Evolutionary conservation across 1,140 invertebrate species (phyloP), one percentile per base, ranked within the genome.

Genomic region (Drosophila murphyi): DNA sequence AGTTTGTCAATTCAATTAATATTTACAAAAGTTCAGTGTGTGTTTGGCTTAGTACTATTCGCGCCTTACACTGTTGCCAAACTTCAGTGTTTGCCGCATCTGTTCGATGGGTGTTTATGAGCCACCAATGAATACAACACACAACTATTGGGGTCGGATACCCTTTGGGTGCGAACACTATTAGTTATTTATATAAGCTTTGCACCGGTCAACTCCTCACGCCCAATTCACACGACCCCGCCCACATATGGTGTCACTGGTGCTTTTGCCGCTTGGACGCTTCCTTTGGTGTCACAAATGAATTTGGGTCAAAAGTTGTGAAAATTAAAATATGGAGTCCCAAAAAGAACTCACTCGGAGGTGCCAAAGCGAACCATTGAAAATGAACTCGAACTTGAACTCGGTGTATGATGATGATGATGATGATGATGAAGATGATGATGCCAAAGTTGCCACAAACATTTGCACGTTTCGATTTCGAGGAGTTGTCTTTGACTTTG

Each of bases 271-370:
- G 82, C 78, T 68, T 71, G 78, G 57, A 7, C 52, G 79, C 76
- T 47, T 62, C 43, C 43, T 60, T 37, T 80, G 70, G 60, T 76
- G 76, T 87, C 79, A 88, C 82, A 87, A 88, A 87, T 87, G 83
- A 87, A 87, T 87, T 87, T 88, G 82, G 82, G 82, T 87, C 82
- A 88, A 80, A 82, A 87, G 82, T 88, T 88, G 82, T 82, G 80
- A 68, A 87, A 87, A 87, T 87, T 88, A 87, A 71, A 86, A 83
- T 20, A 63, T 51, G 34, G 5, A 43, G 6, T 2, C 51, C 51
- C 12, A 47, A 56, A 56, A 20, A 20, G 20, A 20, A 3, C 20
- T 29, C 41, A 48, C 48, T 60, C 57, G 43, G 31, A 60, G 7
- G 41, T 31, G 56, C 39, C 41, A 7, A n/a, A 45, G 56, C 57